phyloP scores from a whole-genome alignment of 92 coral and sea anemone genomes.

The Phenganax stokvisi region DNA sequence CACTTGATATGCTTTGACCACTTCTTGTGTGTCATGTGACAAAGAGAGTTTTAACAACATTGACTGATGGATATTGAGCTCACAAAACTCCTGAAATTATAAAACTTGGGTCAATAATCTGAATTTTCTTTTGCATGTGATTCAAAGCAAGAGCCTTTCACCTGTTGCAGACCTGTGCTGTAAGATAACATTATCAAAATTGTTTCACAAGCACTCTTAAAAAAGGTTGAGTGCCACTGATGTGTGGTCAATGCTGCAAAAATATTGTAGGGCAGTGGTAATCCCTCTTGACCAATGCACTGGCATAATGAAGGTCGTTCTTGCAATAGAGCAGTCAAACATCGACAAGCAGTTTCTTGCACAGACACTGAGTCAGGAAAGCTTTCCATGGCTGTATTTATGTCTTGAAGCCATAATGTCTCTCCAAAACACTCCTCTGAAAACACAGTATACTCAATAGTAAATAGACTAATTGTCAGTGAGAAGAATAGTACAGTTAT shows the following conservation, averaged over 20 bases:
- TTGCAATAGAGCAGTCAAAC: conserved; percentile 54
- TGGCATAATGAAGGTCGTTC: conserved; percentile 55
- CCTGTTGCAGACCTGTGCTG: conserved; percentile 63
- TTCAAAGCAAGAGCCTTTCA: conserved; percentile 12
- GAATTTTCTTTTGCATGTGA: not conserved
- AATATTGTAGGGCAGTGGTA: conserved; percentile 61
- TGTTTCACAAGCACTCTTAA: conserved; percentile 57
- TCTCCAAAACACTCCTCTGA: conserved; percentile 44
- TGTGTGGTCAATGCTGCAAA: conserved; percentile 68
- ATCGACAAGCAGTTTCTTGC: conserved; percentile 58
- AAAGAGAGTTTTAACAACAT: conserved; percentile 4
- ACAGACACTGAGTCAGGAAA: conserved; percentile 65
- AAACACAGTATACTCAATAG: not conserved
- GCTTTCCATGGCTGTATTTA: conserved; percentile 66
- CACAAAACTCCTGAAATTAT: conserved; percentile 19
- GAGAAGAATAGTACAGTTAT: not conserved
- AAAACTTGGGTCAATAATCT: not conserved
- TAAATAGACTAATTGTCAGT: not conserved
- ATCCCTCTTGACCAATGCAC: conserved; percentile 53
- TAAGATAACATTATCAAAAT: conserved; percentile 54
- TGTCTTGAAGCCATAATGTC: conserved; percentile 58
- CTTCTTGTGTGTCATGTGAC: conserved; percentile 36
- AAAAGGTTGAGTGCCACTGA: conserved; percentile 45
- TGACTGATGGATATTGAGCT: not conserved
- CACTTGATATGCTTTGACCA: conserved; percentile 6